Evolutionary conservation across 1,140 invertebrate genomes (phyloP).

Genomic region (Catajapyx aquilonaris): DNA sequence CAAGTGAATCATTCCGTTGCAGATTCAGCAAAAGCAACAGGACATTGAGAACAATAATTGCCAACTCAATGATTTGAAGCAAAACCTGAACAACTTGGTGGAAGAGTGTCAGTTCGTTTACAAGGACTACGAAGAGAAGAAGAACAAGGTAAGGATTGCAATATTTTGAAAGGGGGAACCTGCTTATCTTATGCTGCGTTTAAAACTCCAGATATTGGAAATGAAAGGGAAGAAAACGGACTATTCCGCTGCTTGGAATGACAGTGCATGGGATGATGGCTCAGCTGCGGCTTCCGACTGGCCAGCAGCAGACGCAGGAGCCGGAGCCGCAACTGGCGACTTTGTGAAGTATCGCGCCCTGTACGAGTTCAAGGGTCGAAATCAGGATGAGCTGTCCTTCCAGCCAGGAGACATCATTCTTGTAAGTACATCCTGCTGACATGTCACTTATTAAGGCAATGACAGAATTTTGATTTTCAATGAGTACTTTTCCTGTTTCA

Average conservation of each 20-base stretch:
- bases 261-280: conserved; percentile 14
- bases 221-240: conserved; percentile 23
- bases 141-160: conserved; percentile 20
- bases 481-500: conserved; percentile 17
- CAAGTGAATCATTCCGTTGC: neutral
- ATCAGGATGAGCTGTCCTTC: conserved; percentile 82
- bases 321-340: conserved; percentile 18
- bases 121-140: conserved; percentile 32
- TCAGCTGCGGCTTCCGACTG: conserved; percentile 12
- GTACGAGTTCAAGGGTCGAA: conserved; percentile 83
- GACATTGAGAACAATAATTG: conserved; percentile 67
- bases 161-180: neutral
- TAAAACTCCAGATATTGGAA: conserved; percentile 20
- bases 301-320: conserved; percentile 15
- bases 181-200: neutral
- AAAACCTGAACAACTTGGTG: conserved; percentile 29
- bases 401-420: conserved; percentile 83
- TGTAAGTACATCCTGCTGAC: no score
- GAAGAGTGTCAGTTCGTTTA: conserved; percentile 35
- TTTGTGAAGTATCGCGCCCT: conserved; percentile 63
- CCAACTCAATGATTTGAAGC: conserved; percentile 46
- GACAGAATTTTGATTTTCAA: no score
- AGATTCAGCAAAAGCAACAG: conserved; percentile 50
- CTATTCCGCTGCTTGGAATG: conserved; percentile 17
- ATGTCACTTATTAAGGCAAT: no score